phyloP scores from a whole-genome alignment of 2,888 invertebrate genomes.

The Pachymerium ferrugineum region DNA sequence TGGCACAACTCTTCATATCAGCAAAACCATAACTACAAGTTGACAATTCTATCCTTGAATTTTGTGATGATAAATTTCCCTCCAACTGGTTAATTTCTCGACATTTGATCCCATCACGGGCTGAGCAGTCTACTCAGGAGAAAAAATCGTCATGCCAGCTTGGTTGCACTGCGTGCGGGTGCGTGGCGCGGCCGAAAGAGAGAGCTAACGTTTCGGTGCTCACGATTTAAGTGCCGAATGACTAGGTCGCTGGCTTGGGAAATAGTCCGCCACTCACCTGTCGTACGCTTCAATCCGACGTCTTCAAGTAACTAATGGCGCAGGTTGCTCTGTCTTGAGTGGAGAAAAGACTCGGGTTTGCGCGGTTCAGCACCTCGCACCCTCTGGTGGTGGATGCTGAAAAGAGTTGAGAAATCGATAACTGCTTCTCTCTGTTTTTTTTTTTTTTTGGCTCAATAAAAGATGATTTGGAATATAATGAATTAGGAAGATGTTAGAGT shows the following conservation, averaged over 20 bases:
- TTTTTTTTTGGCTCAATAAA: slow-evolving; percentile 2
- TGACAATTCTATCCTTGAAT: neutral
- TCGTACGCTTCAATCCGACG: slow-evolving; percentile 12
- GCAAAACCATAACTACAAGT: neutral
- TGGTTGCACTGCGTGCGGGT: neutral
- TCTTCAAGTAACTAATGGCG: slow-evolving; percentile 18
- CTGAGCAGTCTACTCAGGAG: neutral
- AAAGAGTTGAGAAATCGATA: neutral
- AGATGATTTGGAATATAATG: neutral
- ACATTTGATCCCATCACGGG: slow-evolving; percentile 4
- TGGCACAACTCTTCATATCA: slow-evolving; percentile 10
- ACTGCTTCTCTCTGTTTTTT: neutral
- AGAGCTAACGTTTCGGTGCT: neutral
- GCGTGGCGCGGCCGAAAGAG: neutral
- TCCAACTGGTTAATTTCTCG: slow-evolving; percentile 1
- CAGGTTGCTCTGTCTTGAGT: slow-evolving; percentile 4
- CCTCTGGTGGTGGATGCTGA: slow-evolving; percentile 7
- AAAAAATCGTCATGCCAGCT: slow-evolving; percentile 17
- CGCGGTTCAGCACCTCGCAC: slow-evolving; percentile 10
- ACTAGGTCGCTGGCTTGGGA: slow-evolving; percentile 16
- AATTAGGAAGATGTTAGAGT: neutral
- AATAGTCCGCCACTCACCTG: slow-evolving; percentile 17
- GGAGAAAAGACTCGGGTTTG: slow-evolving; percentile 17
- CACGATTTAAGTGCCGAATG: slow-evolving; percentile 14
- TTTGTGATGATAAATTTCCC: neutral